Percentiles rank a stretch among this genome's conserved stretches.
phyloP scores from a whole-genome alignment of 2,797 vertebrate species.

The Lates japonicus region DNA sequence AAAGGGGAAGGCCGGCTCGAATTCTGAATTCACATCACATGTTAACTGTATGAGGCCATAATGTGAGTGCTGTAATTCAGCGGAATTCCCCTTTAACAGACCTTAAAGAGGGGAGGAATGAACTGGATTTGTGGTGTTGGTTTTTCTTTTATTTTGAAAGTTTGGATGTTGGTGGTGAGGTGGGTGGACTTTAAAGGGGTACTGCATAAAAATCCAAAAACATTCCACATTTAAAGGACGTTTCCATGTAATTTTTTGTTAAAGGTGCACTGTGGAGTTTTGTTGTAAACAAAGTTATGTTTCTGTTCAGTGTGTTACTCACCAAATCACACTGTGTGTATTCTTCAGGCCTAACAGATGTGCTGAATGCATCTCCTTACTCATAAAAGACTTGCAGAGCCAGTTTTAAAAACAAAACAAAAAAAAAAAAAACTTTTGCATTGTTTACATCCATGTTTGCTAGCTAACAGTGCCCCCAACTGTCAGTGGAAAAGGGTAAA shows the following conservation, averaged over 20 bases:
- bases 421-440: background rate
- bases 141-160: constrained; percentile 72
- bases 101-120: constrained; percentile 56
- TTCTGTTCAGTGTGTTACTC: constrained; percentile 20
- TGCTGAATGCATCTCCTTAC: constrained; percentile 8
- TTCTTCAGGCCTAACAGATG: background rate
- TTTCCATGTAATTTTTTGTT: background rate
- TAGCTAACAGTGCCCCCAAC: background rate
- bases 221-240: constrained; percentile 46
- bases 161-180: constrained; percentile 40
- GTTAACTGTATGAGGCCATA: constrained; percentile 69
- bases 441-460: constrained; percentile 43
- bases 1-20: constrained; percentile 66
- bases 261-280: constrained; percentile 40
- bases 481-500: background rate
- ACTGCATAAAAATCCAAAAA: constrained; percentile 35
- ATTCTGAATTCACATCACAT: constrained; percentile 65
- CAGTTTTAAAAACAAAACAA: background rate
- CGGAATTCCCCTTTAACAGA: constrained; percentile 76
- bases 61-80: constrained; percentile 72
- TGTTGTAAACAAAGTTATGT: constrained; percentile 5
- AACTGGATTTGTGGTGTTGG: constrained; percentile 66
- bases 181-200: constrained; percentile 37
- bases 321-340: constrained; percentile 12
- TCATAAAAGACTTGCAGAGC: background rate